phyloP scores from a whole-genome alignment of 2,113 vertebrate species.

The Rhinogobius similis region DNA sequence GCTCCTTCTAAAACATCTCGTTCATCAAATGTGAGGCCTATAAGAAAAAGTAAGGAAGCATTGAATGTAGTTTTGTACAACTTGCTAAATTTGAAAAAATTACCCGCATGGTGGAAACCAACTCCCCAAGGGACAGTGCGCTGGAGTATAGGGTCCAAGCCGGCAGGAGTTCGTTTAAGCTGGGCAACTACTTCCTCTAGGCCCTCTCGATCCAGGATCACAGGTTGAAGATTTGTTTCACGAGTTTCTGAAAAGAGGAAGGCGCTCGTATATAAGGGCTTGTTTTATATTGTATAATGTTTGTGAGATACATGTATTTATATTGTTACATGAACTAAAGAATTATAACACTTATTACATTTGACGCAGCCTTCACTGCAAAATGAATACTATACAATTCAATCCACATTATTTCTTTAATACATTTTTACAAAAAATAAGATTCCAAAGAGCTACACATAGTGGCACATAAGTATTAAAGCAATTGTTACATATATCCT shows the following conservation, averaged over 20 bases:
- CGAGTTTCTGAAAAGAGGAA: slow-evolving; percentile 45
- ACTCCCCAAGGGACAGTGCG: slow-evolving; percentile 91
- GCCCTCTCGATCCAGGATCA: slow-evolving; percentile 79
- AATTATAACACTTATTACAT: neutral
- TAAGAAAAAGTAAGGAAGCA: neutral
- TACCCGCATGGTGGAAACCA: slow-evolving; percentile 96
- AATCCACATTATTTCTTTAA: too few relatives aligned
- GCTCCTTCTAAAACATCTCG: slow-evolving; percentile 91
- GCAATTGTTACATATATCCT: neutral
- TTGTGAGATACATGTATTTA: neutral
- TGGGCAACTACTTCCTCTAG: slow-evolving; percentile 86
- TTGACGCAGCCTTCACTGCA: neutral
- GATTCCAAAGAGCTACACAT: neutral
- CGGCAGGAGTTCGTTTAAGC: slow-evolving; percentile 84
- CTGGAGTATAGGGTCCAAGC: slow-evolving; percentile 87
- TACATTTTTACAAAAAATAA: neutral
- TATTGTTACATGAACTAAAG: too few relatives aligned
- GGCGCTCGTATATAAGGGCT: neutral
- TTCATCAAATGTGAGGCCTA: slow-evolving; percentile 96
- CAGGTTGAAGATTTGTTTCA: slow-evolving; percentile 57
- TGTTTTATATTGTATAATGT: neutral
- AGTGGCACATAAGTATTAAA: neutral
- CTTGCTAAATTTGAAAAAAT: neutral
- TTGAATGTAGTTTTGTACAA: neutral
- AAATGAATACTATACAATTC: neutral